phyloP scores from a whole-genome alignment of 2,113 vertebrate species.

The Macrotus californicus region DNA sequence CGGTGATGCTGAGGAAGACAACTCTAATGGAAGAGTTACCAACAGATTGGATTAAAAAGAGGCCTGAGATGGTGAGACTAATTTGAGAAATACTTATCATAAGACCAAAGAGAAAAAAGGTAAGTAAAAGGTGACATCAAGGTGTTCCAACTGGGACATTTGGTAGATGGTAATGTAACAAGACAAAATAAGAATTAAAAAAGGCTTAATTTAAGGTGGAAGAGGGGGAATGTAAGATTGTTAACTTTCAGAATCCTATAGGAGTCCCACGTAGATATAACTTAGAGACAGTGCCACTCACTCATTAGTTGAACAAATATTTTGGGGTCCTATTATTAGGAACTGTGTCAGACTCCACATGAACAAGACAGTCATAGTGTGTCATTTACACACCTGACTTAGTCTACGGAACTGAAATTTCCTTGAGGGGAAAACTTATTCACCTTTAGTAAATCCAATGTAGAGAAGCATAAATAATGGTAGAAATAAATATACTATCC shows the following conservation, averaged over 20 bases:
- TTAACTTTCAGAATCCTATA: not conserved
- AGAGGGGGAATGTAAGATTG: not conserved
- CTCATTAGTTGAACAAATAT: not conserved
- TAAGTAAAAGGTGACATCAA: not conserved
- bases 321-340: not conserved
- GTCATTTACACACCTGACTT: not conserved
- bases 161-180: not conserved
- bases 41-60: not conserved
- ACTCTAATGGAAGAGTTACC: not conserved
- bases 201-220: not conserved
- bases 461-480: not conserved
- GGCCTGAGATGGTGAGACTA: not conserved
- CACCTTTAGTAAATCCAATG: not conserved
- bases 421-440: not conserved
- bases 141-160: not conserved
- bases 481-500: not conserved
- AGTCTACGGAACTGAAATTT: not conserved
- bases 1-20: not conserved
- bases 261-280: not conserved
- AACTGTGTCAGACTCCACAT: not conserved
- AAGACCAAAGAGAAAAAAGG: not conserved
- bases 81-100: not conserved
- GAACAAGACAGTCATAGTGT: not conserved
- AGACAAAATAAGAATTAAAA: not conserved
- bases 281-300: not conserved